A percentile compares a stretch with the other conserved stretches of the same genome.
These are phyloP conservation scores for Chiloscyllium plagiosum DNA, from an alignment of 2,113 vertebrate genomes.

Conservation along the genomic window DNA sequence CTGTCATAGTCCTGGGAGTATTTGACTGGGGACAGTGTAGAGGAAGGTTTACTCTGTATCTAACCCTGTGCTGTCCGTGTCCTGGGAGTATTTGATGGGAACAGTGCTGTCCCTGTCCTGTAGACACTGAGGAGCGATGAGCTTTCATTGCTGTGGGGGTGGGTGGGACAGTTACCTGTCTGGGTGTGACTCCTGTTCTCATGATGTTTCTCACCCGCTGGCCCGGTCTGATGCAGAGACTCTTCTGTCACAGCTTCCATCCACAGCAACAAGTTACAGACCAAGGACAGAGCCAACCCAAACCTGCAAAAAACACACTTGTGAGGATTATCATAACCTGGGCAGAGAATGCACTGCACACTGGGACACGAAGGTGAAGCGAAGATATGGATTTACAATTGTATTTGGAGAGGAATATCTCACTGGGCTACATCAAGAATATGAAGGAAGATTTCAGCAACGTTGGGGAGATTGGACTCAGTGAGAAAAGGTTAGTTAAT, in stretches of 20 bases:
- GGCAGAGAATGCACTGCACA: neutral
- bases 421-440: neutral
- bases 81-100: too few species aligned
- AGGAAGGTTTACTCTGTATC: too few species aligned
- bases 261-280: neutral
- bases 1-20: too few species aligned
- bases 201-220: conserved; percentile 38
- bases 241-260: conserved; percentile 49
- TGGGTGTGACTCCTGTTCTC: conserved; percentile 34
- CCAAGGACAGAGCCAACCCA: neutral
- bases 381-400: neutral
- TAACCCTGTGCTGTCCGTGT: too few species aligned
- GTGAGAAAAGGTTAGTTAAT: neutral
- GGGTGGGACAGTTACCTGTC: neutral
- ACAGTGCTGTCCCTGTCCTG: neutral
- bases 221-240: conserved; percentile 73
- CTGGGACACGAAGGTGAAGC: neutral
- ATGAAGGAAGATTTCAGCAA: neutral
- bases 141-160: neutral
- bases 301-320: neutral
- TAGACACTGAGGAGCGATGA: neutral
- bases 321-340: neutral
- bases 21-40: too few species aligned
- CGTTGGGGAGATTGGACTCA: neutral
- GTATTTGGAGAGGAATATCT: neutral